These are phyloP conservation scores for Eulemur mongoz DNA, from an alignment of 2,797 vertebrate genomes.

Conservation along the genomic window DNA sequence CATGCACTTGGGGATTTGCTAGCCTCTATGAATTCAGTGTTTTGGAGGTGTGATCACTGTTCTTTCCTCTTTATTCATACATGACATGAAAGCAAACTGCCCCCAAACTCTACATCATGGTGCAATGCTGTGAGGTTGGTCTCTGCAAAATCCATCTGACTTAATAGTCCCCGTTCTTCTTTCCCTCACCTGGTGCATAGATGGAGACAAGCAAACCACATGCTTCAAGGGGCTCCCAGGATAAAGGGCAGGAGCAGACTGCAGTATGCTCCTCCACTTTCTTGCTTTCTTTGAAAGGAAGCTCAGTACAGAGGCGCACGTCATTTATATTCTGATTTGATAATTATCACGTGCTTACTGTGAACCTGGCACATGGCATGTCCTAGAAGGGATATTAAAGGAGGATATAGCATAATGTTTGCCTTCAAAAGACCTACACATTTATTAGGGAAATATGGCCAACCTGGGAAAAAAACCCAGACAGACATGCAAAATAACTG, in stretches of 20 bases:
- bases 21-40: neutral
- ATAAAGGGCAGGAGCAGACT: neutral
- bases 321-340: neutral
- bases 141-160: neutral
- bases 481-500: neutral
- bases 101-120: neutral
- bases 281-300: conserved; percentile 36
- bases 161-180: neutral
- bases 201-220: neutral
- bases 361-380: neutral
- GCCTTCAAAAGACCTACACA: neutral
- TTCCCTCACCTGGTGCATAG: neutral
- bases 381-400: neutral
- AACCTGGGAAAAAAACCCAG: neutral
- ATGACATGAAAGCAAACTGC: neutral
- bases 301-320: neutral
- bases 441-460: conserved; percentile 20
- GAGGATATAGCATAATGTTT: neutral
- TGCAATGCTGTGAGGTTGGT: neutral
- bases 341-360: neutral
- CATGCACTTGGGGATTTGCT: neutral
- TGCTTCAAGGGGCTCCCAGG: neutral
- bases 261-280: neutral
- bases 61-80: conserved; percentile 14
- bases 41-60: neutral